Conservation (phyloP, 2,797 vertebrate genomes). For the Periophthalmus magnuspinnatus region DNA sequence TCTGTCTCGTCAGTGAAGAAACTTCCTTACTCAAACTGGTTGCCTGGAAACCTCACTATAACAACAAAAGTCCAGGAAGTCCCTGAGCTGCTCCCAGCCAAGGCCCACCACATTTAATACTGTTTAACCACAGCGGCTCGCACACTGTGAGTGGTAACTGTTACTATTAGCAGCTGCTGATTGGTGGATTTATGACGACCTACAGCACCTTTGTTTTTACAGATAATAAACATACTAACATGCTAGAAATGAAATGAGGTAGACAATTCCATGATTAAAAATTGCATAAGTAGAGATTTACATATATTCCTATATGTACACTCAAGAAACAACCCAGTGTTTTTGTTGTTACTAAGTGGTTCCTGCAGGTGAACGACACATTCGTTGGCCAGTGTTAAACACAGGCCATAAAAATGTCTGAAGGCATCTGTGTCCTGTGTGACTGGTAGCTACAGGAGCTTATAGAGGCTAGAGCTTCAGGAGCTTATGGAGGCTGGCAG, state of each 20-base stretch:
- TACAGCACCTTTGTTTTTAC: conserved; percentile 2
- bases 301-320: not conserved
- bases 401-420: conserved; percentile 8
- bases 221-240: conserved; percentile 1
- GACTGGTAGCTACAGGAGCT: conserved; percentile 33
- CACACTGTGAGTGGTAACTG: conserved; percentile 16
- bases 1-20: conserved; percentile 13
- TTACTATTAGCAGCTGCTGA: conserved; percentile 14
- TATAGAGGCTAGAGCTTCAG: too few relatives aligned
- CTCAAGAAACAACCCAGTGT: not conserved
- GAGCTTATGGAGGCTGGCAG: conserved; percentile 24
- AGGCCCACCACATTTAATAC: conserved; percentile 14
- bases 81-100: conserved; percentile 8
- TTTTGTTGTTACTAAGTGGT: conserved; percentile 1
- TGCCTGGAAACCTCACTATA: conserved; percentile 14
- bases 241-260: not conserved
- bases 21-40: conserved; percentile 7
- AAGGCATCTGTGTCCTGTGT: conserved; percentile 13
- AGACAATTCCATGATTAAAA: not conserved
- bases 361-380: conserved; percentile 4
- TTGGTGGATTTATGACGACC: conserved; percentile 13
- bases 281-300: not conserved
- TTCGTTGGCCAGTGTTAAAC: conserved; percentile 4
- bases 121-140: conserved; percentile 6
- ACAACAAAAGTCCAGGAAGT: conserved; percentile 22